Conservation (phyloP, 2,888 invertebrate genomes). For the Chymomyza amoena region DNA sequence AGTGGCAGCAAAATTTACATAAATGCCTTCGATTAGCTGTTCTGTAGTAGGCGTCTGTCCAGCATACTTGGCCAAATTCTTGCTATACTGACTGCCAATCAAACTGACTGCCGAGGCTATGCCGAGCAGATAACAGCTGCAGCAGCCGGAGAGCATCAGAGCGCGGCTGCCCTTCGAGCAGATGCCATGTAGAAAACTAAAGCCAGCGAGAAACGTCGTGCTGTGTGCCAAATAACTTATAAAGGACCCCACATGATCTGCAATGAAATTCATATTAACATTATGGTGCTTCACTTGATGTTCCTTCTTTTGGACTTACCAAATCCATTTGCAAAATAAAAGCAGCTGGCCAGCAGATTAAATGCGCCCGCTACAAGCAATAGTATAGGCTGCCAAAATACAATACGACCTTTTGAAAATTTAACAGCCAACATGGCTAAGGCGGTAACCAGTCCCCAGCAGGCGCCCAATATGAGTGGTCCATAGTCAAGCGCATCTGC, state of each 20-base stretch:
- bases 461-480: slow-evolving; percentile 70
- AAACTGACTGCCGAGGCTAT: slow-evolving; percentile 70
- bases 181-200: slow-evolving; percentile 71
- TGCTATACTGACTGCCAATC: slow-evolving; percentile 59
- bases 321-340: slow-evolving; percentile 72
- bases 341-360: slow-evolving; percentile 73
- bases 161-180: slow-evolving; percentile 66
- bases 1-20: slow-evolving; percentile 70
- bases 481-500: slow-evolving; percentile 60
- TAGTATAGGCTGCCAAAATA: slow-evolving; percentile 72
- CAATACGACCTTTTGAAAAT: slow-evolving; percentile 61
- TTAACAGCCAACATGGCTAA: slow-evolving; percentile 62
- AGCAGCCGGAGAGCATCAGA: slow-evolving; percentile 65
- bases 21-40: slow-evolving; percentile 63
- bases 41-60: slow-evolving; percentile 35
- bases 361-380: slow-evolving; percentile 58
- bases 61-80: slow-evolving; percentile 42
- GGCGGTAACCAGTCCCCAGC: slow-evolving; percentile 56
- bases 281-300: neutral
- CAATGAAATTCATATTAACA: slow-evolving; percentile 5
- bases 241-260: slow-evolving; percentile 74
- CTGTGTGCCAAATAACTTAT: slow-evolving; percentile 75
- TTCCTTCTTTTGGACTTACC: slow-evolving; percentile 56
- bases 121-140: slow-evolving; percentile 71
- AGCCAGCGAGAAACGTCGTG: slow-evolving; percentile 68